Evolutionary conservation across 2,888 invertebrate genomes (phyloP).

Genomic region (Zygogramma bicolorata): DNA sequence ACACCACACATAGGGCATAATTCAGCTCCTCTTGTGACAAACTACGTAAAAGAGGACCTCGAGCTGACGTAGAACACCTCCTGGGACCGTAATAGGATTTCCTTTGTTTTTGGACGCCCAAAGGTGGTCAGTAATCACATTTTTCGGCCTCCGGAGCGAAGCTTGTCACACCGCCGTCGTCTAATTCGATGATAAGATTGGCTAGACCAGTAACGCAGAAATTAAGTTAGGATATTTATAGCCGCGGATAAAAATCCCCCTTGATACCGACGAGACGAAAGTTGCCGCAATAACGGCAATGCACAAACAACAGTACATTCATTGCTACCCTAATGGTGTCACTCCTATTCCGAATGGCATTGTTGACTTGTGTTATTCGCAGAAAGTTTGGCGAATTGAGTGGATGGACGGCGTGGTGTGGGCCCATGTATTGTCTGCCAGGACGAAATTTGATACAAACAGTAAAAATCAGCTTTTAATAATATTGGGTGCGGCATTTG

Average conservation of each 20-base stretch:
- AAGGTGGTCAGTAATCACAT: conserved; percentile 65
- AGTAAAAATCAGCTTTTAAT: too few relatives aligned
- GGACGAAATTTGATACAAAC: too few relatives aligned
- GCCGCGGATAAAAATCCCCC: conserved; percentile 30
- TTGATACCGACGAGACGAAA: conserved; percentile 30
- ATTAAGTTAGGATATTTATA: conserved; percentile 52
- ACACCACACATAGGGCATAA: background rate
- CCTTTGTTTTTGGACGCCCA: conserved; percentile 52
- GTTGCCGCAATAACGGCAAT: conserved; percentile 41
- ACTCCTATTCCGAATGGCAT: conserved; percentile 26
- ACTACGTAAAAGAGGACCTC: conserved; percentile 28
- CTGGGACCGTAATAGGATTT: conserved; percentile 48
- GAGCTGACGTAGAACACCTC: conserved; percentile 31
- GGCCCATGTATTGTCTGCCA: too few relatives aligned
- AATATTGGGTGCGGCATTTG: too few relatives aligned
- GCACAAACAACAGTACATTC: conserved; percentile 38
- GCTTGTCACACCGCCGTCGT: conserved; percentile 59
- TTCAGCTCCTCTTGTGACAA: conserved; percentile 15
- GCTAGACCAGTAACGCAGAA: conserved; percentile 55
- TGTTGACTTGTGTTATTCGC: conserved; percentile 32
- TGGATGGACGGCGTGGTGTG: background rate
- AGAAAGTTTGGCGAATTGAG: conserved; percentile 16
- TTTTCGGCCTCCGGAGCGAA: conserved; percentile 57
- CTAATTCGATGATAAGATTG: conserved; percentile 58
- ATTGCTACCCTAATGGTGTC: conserved; percentile 33